Percentiles rank a stretch among this genome's conserved stretches.
phyloP scores from a whole-genome alignment of 2,888 invertebrate species.

The Hirtodrosophila alboralis region DNA sequence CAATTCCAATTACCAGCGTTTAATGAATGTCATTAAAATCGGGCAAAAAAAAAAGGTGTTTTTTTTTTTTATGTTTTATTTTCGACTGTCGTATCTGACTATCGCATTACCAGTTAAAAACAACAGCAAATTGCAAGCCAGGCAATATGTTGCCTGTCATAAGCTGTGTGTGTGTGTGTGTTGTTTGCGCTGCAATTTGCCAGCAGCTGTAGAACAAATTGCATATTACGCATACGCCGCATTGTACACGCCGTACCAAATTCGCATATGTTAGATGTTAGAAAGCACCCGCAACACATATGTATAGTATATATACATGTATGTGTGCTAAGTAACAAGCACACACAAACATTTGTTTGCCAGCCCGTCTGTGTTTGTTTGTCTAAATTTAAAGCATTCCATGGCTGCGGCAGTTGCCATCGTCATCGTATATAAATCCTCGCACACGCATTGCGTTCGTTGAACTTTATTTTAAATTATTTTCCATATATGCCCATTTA shows the following conservation, averaged over 20 bases:
- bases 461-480: conserved; percentile 56
- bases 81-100: conserved; percentile 28
- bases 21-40: conserved; percentile 68
- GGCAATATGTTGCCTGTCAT: conserved; percentile 57
- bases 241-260: conserved; percentile 37
- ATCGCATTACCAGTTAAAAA: conserved; percentile 54
- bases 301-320: conserved; percentile 17
- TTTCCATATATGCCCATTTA: conserved; percentile 17
- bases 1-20: conserved; percentile 52
- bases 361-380: conserved; percentile 51
- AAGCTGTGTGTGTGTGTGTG: conserved; percentile 19
- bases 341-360: conserved; percentile 63
- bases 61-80: conserved; percentile 11
- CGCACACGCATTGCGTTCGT: conserved; percentile 60
- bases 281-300: conserved; percentile 12
- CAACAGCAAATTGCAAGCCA: conserved; percentile 36
- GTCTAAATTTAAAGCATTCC: conserved; percentile 71
- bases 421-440: conserved; percentile 49
- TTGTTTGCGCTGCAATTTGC: conserved; percentile 64
- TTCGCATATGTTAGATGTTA: conserved; percentile 41
- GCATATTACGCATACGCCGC: conserved; percentile 75
- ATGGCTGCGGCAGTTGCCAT: conserved; percentile 24
- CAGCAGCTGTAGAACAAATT: conserved; percentile 70
- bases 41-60: conserved; percentile 34
- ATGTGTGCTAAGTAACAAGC: conserved; percentile 31